Base-by-base conservation (phyloP, 2,888 invertebrate genomes). In the Lepidocyrtoides sp. region DNA sequence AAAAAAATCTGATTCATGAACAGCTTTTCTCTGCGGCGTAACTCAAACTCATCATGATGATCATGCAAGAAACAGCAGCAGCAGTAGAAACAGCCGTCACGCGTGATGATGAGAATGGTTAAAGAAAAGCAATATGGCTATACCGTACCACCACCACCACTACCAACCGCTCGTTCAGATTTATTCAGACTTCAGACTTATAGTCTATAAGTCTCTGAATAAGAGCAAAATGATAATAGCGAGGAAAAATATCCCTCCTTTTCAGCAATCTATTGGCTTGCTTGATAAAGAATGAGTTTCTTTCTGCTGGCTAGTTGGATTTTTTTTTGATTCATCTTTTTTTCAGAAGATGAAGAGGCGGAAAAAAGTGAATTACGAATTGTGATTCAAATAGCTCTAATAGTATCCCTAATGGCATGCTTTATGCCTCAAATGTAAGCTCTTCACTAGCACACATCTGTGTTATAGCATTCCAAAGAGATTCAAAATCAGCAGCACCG, bases 381-480 rank as follows among this genome's bases (percentile, higher is more conserved):
- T 84, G 90, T 79, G 90, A 90, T 77, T 90, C 90, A 90, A 90
- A 79, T 89, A 83, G 36, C 60, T 60, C 89, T 89, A 84, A 83
- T 89, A 89, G 89, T 66, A 48, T 84, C 48, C 66, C 79, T 90
- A 85, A 90, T 90, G 85, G 79, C 69, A 23, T 63, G 77, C 36
- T 89, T 89, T 84, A 84, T 89, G 32, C 66, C n/a, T 26, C 29
- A 57, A 23, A 26, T 23, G n/a, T n/a, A 41, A 23, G 12, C 84
- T 23, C 32, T 63, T 41, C 51, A 63, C 36, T 26, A 63, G n/a
- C 48, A 79, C 32, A 66, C 44, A 81, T 48, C 12, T 72, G 20
- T 44, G 17, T 17, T 41, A 72, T 54, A 12, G 23, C 8, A 12
- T 20, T 17, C 17, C 20, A 17, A 57, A 57, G 17, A 14, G 20